Evolutionary conservation across 1,140 invertebrate genomes (phyloP), one percentile per base, ranked within the genome.

Genomic region (Drosophila mayri): DNA sequence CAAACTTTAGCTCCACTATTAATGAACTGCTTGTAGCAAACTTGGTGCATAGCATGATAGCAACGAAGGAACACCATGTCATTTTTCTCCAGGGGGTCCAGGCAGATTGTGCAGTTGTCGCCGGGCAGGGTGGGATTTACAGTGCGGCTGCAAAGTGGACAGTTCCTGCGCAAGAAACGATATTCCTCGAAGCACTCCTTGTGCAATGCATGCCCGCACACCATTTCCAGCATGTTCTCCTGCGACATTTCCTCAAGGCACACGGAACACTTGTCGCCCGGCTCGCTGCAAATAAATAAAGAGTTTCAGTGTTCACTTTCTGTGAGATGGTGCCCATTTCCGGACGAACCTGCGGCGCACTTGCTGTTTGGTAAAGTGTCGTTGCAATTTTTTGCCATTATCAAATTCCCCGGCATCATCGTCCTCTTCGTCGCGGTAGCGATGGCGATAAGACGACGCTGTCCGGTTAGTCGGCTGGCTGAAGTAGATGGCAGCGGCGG

Each of bases 161-260:
- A 92, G 4, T 66, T 32, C 5, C 54, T 43, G 32, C 35, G 4
- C 14, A 60, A 0, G 1, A 0, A 12, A 4, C 52, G 70, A 28
- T 57, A 82, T 0, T 49, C 30, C 11, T 9, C 3, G 12, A 49
- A 79, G 38, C 90, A 92, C 0, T 4, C 3, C 0, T 66, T 35
- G 49, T 91, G 76, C 52, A 92, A 5, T 0, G 86, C 79, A 73
- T 90, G 86, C 0, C 61, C 62, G 38, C 86, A 90, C 20, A 18
- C 20, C 64, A 83, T 75, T 4, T 9, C 11, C 0, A 43, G 59
- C 68, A 87, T 78, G 3, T 63, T 22, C 5, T 2, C 35, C 0
- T 1, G 1, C 0, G 0, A 14, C 82, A 88, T 76, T 0, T 10
- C 11, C 0, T 22, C 0, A 1, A 40, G 41, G 8, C 86, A 90